These are phyloP conservation scores for Oncorhynchus clarkii DNA, from an alignment of 2,113 vertebrate genomes.

Conservation along the genomic window DNA sequence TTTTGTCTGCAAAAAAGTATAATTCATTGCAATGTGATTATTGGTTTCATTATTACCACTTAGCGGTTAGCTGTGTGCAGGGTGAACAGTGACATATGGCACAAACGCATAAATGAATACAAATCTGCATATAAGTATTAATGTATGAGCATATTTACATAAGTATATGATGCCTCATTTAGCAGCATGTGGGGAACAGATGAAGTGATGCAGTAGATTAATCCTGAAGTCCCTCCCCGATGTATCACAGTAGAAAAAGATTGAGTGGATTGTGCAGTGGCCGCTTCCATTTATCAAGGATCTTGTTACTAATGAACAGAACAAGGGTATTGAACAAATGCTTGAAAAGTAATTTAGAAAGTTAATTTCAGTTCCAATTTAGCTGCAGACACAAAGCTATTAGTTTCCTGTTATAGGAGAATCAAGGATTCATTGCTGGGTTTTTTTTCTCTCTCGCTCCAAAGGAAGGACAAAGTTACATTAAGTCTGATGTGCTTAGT, in stretches of 20 bases:
- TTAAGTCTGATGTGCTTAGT: constrained; percentile 3
- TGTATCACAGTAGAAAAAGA: not conserved
- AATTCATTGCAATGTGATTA: constrained; percentile 13
- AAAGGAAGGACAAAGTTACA: constrained; percentile 11
- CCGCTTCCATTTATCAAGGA: constrained; percentile 28
- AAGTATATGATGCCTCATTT: constrained; percentile 17
- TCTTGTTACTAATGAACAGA: constrained; percentile 43
- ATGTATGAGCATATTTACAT: constrained; percentile 13
- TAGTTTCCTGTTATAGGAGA: constrained; percentile 34
- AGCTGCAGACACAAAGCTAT: constrained; percentile 34
- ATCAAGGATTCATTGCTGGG: constrained; percentile 24
- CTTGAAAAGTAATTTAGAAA: constrained; percentile 42
- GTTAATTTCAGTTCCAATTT: constrained; percentile 47
- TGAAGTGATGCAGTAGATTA: constrained; percentile 10
- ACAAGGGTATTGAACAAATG: constrained; percentile 45
- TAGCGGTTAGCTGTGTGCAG: not conserved
- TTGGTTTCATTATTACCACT: constrained; percentile 20
- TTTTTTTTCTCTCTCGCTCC: not conserved
- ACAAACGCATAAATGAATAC: constrained; percentile 24
- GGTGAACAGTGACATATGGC: constrained; percentile 20
- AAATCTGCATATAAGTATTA: constrained; percentile 14
- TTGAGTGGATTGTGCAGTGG: constrained; percentile 14
- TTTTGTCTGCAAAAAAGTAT: not conserved
- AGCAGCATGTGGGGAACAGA: constrained; percentile 14
- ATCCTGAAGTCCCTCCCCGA: constrained; percentile 3